Evolutionary conservation across 2,797 vertebrate species (phyloP).

Genomic region (Thunnus albacares): DNA sequence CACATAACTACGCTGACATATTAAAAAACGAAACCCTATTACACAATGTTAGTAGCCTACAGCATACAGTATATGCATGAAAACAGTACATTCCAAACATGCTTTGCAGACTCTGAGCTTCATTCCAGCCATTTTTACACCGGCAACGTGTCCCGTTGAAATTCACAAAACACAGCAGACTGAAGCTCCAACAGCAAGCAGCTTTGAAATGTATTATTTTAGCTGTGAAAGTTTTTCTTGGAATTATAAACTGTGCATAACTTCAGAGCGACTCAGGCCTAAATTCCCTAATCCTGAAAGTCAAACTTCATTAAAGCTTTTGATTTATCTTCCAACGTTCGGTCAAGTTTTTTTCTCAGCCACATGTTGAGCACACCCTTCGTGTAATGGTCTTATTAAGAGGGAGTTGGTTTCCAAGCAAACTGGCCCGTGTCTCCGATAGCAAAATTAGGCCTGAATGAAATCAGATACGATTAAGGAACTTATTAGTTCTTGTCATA

Average conservation of each 20-base stretch:
- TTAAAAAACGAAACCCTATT: slow-evolving; percentile 6
- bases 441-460: slow-evolving; percentile 74
- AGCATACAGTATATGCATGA: neutral
- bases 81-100: slow-evolving; percentile 61
- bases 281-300: slow-evolving; percentile 79
- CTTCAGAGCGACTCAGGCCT: slow-evolving; percentile 74
- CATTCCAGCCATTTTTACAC: slow-evolving; percentile 58
- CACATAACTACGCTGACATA: slow-evolving; percentile 1
- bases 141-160: slow-evolving; percentile 44
- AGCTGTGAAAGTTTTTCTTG: slow-evolving; percentile 85
- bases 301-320: slow-evolving; percentile 84
- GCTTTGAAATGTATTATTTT: slow-evolving; percentile 82
- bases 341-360: slow-evolving; percentile 46
- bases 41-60: neutral
- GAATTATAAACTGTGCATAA: slow-evolving; percentile 81
- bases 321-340: slow-evolving; percentile 76
- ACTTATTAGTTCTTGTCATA: slow-evolving; percentile 83
- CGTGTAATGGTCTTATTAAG: slow-evolving; percentile 85
- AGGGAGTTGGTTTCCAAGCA: slow-evolving; percentile 72
- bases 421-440: slow-evolving; percentile 70
- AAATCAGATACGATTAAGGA: slow-evolving; percentile 80
- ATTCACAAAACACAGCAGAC: slow-evolving; percentile 57
- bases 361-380: slow-evolving; percentile 74
- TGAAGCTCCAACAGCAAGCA: slow-evolving; percentile 51
- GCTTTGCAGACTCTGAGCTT: slow-evolving; percentile 50